A percentile compares a stretch with the other conserved stretches of the same genome.
Evolutionary conservation across 2,888 invertebrate genomes (phyloP).

Genomic region (Scaptomyza parva): DNA sequence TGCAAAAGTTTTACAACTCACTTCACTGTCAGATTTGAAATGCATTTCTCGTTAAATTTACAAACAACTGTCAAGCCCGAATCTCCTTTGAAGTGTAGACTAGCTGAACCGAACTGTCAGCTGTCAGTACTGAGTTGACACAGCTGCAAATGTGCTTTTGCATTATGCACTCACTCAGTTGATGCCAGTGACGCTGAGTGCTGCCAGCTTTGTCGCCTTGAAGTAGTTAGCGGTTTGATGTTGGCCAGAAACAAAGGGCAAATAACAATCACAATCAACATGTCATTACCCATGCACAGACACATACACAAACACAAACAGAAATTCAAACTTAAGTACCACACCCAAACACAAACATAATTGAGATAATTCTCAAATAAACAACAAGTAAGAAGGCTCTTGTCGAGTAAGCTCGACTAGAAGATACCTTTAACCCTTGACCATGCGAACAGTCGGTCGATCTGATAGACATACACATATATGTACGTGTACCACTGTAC

Average conservation of each 20-base stretch:
- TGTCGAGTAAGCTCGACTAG: no score
- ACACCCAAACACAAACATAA: neutral
- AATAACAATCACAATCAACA: conserved; percentile 32
- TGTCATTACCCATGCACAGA: conserved; percentile 32
- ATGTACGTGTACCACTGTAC: no score
- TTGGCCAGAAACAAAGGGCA: conserved; percentile 6
- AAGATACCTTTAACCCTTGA: no score
- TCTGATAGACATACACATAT: no score
- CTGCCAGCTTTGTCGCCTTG: conserved; percentile 20
- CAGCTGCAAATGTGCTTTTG: conserved; percentile 24
- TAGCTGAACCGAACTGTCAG: neutral
- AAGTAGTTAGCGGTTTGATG: conserved; percentile 45
- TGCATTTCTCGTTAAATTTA: conserved; percentile 41
- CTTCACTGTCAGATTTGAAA: conserved; percentile 25
- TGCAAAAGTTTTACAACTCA: conserved; percentile 22
- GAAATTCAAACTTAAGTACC: neutral
- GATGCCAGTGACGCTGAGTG: conserved; percentile 25
- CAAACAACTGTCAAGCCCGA: conserved; percentile 9
- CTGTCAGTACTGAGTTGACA: conserved; percentile 27
- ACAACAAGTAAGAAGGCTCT: no score
- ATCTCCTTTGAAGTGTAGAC: neutral
- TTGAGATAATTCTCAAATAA: conserved; percentile 1
- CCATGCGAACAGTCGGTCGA: no score
- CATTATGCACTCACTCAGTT: conserved; percentile 17
- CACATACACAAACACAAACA: conserved; percentile 2